phyloP scores from a whole-genome alignment of 2,888 invertebrate species.

The Strigamia transsilvanica region DNA sequence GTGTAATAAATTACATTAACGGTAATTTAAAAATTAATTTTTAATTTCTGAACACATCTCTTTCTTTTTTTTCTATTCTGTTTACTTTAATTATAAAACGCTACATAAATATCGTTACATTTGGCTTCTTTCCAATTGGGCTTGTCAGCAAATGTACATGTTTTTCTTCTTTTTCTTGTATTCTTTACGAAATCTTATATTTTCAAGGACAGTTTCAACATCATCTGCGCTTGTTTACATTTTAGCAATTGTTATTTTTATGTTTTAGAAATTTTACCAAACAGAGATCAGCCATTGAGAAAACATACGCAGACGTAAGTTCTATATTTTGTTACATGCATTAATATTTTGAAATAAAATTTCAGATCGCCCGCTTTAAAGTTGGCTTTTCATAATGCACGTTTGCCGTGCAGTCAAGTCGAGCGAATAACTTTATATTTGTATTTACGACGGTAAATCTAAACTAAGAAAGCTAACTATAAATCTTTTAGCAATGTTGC shows the following conservation, averaged over 20 bases:
- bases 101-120: background rate
- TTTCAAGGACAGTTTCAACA: constrained; percentile 5
- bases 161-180: background rate
- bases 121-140: constrained; percentile 2
- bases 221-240: background rate
- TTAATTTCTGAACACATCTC: too few relatives aligned
- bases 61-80: too few relatives aligned
- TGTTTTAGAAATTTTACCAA: constrained; percentile 79
- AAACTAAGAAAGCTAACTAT: too few relatives aligned
- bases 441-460: too few relatives aligned
- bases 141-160: constrained; percentile 10
- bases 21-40: too few relatives aligned
- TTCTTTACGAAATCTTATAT: background rate
- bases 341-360: background rate
- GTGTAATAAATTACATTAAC: too few relatives aligned
- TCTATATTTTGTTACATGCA: background rate
- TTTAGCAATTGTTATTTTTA: constrained; percentile 33
- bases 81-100: too few relatives aligned
- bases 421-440: too few relatives aligned
- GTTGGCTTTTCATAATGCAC: background rate
- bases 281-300: constrained; percentile 90
- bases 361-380: constrained; percentile 8
- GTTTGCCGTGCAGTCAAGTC: background rate
- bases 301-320: constrained; percentile 90
- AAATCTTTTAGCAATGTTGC: background rate